Base-by-base conservation (phyloP, 2,888 invertebrate species). In the Exocentrus adspersus region DNA sequence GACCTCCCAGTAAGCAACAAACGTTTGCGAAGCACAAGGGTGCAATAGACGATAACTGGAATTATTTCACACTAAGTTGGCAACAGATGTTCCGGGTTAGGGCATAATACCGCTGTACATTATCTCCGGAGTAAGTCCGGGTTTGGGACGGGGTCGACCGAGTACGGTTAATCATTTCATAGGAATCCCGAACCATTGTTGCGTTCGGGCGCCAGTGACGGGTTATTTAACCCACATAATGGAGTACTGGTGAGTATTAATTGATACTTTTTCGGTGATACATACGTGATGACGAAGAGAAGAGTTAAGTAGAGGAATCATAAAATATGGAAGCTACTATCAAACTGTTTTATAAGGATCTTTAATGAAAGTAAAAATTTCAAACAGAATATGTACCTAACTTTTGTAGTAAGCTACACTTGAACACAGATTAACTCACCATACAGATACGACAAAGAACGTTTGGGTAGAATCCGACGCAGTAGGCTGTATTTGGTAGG, bases 91-190 rank as follows among this genome's bases (percentile, higher is more conserved):
- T 61, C 41, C n/a, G 46, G 50, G 37, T 60, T 54, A 28, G 65
- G 52, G 68, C 57, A 66, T 53, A 61, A 62, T 62, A 53, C 64
- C 48, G 43, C 42, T 46, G 41, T 45, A 52, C 51, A 66, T 69
- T 66, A 69, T 69, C 62, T 56, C 30, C 51, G 62, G 58, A 64
- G 54, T 64, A 64, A 68, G 53, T 65, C 60, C 62, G 64, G 61
- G 54, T 60, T 66, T 66, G 42, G 62, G 56, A 16, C 20, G n/a
- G 60, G 61, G 46, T 62, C 60, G 56, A 56, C 52, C 62, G 60
- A 58, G 64, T 62, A 64, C 64, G 62, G 64, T 68, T 56, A 68
- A 69, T 69, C 66, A 69, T 66, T 64, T 69, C 57, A 60, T 62
- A 48, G 57, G 58, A 59, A 64, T 66, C 59, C 66, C 24, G 62